phyloP scores from a whole-genome alignment of 2,888 invertebrate genomes.

The Altica lythri region DNA sequence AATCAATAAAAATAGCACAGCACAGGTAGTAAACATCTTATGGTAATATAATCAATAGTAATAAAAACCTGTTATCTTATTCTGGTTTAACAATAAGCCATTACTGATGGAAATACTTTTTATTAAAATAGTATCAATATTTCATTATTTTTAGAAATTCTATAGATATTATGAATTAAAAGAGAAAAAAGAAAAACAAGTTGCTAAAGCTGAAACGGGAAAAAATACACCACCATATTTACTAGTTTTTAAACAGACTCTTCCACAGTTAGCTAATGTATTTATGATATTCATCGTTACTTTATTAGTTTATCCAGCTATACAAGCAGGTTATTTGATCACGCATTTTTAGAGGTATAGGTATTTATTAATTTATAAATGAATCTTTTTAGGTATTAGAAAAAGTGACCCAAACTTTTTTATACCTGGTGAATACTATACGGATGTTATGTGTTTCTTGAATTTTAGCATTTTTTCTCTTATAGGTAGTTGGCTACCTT shows the following conservation, averaged over 20 bases:
- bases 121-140: too few relatives aligned
- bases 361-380: background rate
- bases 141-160: conserved; percentile 68
- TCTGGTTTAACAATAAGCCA: too few relatives aligned
- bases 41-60: too few relatives aligned
- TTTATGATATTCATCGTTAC: conserved; percentile 93
- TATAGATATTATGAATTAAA: conserved; percentile 82
- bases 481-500: conserved; percentile 87
- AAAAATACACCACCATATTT: conserved; percentile 66
- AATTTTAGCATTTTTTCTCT: conserved; percentile 94
- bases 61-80: too few relatives aligned
- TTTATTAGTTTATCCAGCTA: conserved; percentile 84
- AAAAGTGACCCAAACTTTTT: conserved; percentile 58
- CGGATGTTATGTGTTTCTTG: conserved; percentile 82
- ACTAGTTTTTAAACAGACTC: conserved; percentile 72
- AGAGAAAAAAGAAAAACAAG: conserved; percentile 65
- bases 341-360: background rate
- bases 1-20: too few relatives aligned
- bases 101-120: too few relatives aligned
- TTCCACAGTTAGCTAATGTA: conserved; percentile 86
- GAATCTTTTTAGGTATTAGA: conserved; percentile 42
- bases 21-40: too few relatives aligned
- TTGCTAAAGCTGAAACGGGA: conserved; percentile 55
- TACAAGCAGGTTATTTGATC: conserved; percentile 69
- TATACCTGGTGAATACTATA: conserved; percentile 65